Evolutionary conservation across 2,797 vertebrate genomes (phyloP).

Genomic region (Chaenodraco wilsoni): DNA sequence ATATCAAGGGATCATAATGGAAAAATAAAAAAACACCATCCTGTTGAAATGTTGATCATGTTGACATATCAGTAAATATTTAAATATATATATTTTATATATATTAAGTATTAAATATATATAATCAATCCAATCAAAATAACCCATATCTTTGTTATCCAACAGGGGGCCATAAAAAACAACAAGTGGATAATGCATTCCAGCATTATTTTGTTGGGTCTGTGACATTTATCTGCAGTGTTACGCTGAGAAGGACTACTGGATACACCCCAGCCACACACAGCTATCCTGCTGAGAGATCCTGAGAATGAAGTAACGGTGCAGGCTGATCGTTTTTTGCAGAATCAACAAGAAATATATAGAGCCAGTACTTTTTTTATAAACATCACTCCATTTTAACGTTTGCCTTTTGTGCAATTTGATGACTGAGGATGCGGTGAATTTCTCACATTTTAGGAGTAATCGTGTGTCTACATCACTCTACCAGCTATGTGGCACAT

Average conservation of each 20-base stretch:
- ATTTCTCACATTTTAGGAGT: too few relatives aligned
- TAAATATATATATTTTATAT: neutral
- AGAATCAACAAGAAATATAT: constrained; percentile 54
- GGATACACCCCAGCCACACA: constrained; percentile 64
- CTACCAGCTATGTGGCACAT: too few relatives aligned
- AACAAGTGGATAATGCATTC: constrained; percentile 49
- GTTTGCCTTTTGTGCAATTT: constrained; percentile 37
- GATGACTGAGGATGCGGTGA: constrained; percentile 1
- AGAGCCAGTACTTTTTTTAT: constrained; percentile 37
- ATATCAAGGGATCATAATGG: neutral
- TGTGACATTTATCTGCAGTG: constrained; percentile 52
- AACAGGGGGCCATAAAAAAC: constrained; percentile 61
- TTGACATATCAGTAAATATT: neutral
- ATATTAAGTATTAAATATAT: constrained; percentile 11
- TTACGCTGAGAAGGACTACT: constrained; percentile 64
- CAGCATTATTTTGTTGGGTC: constrained; percentile 55
- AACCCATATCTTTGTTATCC: constrained; percentile 44
- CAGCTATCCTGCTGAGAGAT: constrained; percentile 59
- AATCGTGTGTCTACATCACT: neutral
- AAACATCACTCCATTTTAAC: constrained; percentile 49
- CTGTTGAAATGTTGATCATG: neutral
- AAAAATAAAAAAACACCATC: neutral
- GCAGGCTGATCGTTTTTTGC: constrained; percentile 51
- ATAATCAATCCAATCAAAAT: neutral
- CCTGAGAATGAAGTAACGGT: constrained; percentile 60